phyloP scores from a whole-genome alignment of 53 echinoderm and acorn worm genomes.

The Temnopleurus reevesii region DNA sequence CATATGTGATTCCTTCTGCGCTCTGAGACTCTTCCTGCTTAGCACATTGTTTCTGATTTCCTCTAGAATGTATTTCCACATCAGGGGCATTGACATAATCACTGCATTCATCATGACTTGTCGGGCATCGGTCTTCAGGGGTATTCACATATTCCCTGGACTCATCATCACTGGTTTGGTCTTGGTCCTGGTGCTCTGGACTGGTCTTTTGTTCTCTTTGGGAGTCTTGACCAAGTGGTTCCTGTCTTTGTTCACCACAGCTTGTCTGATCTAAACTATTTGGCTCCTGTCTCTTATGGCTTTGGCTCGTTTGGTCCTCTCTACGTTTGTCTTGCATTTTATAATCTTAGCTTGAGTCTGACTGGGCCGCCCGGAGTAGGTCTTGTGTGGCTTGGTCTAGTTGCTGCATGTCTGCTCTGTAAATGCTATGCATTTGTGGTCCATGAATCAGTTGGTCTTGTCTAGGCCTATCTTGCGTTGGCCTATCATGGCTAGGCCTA shows the following conservation, averaged over 20 bases:
- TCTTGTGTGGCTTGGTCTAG: not conserved
- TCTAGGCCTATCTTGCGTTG: no score
- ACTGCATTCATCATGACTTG: constrained; percentile 17
- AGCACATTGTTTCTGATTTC: not conserved
- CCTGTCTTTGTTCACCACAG: not conserved
- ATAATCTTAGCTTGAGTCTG: no score
- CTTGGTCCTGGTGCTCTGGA: not conserved
- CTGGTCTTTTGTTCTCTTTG: no score
- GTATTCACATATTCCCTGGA: no score
- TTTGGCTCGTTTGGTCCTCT: not conserved
- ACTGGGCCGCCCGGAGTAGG: not conserved
- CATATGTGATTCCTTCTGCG: not conserved
- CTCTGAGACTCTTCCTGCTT: not conserved
- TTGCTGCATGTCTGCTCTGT: not conserved
- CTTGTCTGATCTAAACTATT: not conserved
- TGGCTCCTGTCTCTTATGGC: not conserved
- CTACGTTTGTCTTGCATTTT: no score
- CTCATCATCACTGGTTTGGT: not conserved
- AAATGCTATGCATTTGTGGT: no score
- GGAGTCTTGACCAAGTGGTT: not conserved
- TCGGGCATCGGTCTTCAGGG: no score
- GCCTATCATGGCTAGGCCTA: no score
- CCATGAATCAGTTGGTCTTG: no score
- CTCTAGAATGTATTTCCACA: not conserved
- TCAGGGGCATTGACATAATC: constrained; percentile 13